Conservation (phyloP, 2,113 vertebrate species). For the Etheostoma cragini region DNA sequence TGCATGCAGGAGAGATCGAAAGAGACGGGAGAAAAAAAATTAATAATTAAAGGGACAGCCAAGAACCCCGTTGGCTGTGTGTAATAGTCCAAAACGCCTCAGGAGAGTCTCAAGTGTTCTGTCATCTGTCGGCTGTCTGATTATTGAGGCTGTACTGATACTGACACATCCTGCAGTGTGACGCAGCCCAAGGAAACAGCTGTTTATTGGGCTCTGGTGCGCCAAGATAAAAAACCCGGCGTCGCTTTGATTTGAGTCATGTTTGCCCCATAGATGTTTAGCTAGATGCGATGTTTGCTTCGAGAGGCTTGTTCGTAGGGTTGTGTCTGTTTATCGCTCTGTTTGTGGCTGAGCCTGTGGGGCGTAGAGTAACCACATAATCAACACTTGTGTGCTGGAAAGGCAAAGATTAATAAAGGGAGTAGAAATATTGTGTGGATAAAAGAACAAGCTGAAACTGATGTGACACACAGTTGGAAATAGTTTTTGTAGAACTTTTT, state of each 20-base stretch:
- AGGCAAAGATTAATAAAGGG: constrained; percentile 48
- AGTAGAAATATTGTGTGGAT: constrained; percentile 18
- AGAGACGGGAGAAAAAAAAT: background rate
- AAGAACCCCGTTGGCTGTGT: constrained; percentile 30
- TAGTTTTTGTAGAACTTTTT: constrained; percentile 8
- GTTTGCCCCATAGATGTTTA: constrained; percentile 71
- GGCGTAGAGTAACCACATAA: constrained; percentile 27
- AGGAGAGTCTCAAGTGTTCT: constrained; percentile 48
- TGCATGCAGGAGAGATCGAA: constrained; percentile 1
- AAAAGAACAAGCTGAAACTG: background rate
- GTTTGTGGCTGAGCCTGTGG: constrained; percentile 49
- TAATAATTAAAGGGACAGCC: constrained; percentile 51
- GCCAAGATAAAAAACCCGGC: constrained; percentile 60
- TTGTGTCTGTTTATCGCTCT: constrained; percentile 63
- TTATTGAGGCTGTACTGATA: constrained; percentile 55
- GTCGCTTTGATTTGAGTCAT: constrained; percentile 62
- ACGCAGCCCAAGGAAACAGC: constrained; percentile 56
- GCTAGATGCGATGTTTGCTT: constrained; percentile 54
- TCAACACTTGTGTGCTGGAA: constrained; percentile 38
- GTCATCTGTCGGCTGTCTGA: constrained; percentile 70
- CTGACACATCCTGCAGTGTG: constrained; percentile 54
- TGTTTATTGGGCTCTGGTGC: constrained; percentile 64
- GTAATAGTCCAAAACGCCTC: constrained; percentile 55
- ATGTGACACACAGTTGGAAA: background rate
- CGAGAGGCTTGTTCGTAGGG: constrained; percentile 44